A percentile compares a stretch with the other conserved stretches of the same genome.
Evolutionary conservation across 1,140 invertebrate genomes (phyloP).

Genomic region (Stegodyphus dumicola): DNA sequence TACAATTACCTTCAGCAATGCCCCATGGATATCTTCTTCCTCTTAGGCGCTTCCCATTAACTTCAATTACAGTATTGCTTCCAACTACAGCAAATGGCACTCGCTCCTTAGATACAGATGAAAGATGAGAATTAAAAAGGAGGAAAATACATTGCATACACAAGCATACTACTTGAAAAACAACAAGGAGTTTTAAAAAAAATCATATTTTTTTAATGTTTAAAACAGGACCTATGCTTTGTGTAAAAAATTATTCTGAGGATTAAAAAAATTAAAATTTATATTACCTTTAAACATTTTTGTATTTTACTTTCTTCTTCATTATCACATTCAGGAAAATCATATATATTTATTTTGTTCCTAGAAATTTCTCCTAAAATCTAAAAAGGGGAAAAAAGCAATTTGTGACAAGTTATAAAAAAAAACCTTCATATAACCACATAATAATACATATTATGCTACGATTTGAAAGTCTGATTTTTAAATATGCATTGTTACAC

Average conservation of each 20-base stretch:
- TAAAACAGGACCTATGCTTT: too few species aligned
- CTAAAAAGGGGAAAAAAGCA: conserved; percentile 70
- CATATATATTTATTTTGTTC: conserved; percentile 99
- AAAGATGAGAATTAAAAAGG: conserved; percentile 4
- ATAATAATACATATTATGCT: too few species aligned
- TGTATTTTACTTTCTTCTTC: conserved; percentile 78
- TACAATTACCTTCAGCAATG: conserved; percentile 83
- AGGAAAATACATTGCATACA: neutral
- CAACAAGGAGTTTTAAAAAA: neutral
- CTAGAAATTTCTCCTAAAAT: conserved; percentile 96
- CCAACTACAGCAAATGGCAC: conserved; percentile 99
- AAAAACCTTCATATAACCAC: too few species aligned
- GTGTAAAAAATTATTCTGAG: too few species aligned
- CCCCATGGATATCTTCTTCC: conserved; percentile 98
- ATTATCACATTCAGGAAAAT: conserved; percentile 86
- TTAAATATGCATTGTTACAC: too few species aligned
- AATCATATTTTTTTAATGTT: neutral
- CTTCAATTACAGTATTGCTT: conserved; percentile 93
- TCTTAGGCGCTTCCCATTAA: conserved; percentile 72
- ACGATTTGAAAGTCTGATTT: too few species aligned
- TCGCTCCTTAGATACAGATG: conserved; percentile 67
- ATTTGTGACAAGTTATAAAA: neutral
- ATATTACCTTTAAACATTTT: conserved; percentile 75
- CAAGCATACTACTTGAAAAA: neutral
- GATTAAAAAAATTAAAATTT: too few species aligned